A percentile compares a stretch with the other conserved stretches of the same genome.
These are phyloP conservation scores for Gymnobelideus leadbeateri DNA, from an alignment of 2,113 vertebrate species.

Conservation along the genomic window DNA sequence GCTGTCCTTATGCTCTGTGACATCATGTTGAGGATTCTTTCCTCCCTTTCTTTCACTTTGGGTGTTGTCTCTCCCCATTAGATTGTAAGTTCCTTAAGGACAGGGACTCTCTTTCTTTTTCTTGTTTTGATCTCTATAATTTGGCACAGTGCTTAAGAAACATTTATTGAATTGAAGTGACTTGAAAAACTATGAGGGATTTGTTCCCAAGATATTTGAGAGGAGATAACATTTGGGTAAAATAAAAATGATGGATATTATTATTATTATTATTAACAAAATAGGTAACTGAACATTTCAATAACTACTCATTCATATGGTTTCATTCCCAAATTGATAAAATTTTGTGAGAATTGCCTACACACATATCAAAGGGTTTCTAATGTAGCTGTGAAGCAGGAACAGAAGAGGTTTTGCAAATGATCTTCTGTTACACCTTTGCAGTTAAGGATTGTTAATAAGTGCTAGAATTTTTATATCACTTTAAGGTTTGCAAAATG, in stretches of 20 bases:
- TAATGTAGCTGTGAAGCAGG: background rate
- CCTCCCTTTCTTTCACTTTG: background rate
- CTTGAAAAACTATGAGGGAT: background rate
- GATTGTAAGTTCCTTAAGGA: background rate
- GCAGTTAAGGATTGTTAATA: background rate
- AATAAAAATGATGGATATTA: background rate
- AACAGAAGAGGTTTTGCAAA: background rate
- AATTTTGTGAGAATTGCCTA: background rate
- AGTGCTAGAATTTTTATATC: background rate
- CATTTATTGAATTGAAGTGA: background rate
- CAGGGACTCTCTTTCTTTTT: background rate
- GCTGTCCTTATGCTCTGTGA: background rate
- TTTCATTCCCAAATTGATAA: background rate
- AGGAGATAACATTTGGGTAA: background rate
- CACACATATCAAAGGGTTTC: background rate
- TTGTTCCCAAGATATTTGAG: background rate
- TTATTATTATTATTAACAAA: background rate
- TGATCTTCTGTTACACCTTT: background rate
- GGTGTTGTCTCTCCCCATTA: background rate
- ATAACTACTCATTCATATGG: background rate
- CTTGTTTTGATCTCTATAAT: background rate
- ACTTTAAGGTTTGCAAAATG: background rate
- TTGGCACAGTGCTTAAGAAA: background rate
- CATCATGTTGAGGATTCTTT: background rate
- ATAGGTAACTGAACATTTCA: background rate